Evolutionary conservation across 1,140 invertebrate species (phyloP), one percentile per base, ranked within the genome.

Genomic region (Drosophila kepulauana): DNA sequence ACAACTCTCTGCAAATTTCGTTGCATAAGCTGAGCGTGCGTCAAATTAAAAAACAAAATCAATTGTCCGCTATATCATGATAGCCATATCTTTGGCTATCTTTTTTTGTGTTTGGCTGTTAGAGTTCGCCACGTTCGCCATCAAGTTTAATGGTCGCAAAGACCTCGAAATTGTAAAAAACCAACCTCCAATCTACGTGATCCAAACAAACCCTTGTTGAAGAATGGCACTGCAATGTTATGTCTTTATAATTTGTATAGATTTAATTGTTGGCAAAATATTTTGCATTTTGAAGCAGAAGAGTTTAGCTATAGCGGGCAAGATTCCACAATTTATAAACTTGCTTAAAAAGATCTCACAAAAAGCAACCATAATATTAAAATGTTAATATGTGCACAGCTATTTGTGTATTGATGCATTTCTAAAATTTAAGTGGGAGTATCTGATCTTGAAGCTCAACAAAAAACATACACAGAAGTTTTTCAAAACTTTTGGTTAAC

Each of bases 11-110:
- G 3, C 43, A 65, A 59, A 67, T 64, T 48, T 59, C 33, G 5
- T 79, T 87, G 73, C 84, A 88, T 82, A 87, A 63, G 64, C 35
- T 75, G 64, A 63, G 82, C 72, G 84, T 87, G 77, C 77, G 68
- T 82, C 67, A 88, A 88, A 72, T 78, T 25, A 25, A 25, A 65
- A 85, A 82, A 79, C 46, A 63, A 63, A 51, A 63, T 82, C 82
- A 87, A 79, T 82, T 81, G 81, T 25, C 20, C 20, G 20, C 78
- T 59, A 51, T 68, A 59, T 59, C 45, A 49, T 49, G 33, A 41
- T 68, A 45, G 25, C 10, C 41, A 59, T 33, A 15, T 35, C 38
- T 8, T 6, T 45, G 16, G 28, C 10, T 1, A 1, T 16, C 15
- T 33, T 15, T 41, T 38, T 33, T 28, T 51, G 30, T 7, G 4